phyloP scores from a whole-genome alignment of 2,888 invertebrate genomes.

The Anodontia alba region DNA sequence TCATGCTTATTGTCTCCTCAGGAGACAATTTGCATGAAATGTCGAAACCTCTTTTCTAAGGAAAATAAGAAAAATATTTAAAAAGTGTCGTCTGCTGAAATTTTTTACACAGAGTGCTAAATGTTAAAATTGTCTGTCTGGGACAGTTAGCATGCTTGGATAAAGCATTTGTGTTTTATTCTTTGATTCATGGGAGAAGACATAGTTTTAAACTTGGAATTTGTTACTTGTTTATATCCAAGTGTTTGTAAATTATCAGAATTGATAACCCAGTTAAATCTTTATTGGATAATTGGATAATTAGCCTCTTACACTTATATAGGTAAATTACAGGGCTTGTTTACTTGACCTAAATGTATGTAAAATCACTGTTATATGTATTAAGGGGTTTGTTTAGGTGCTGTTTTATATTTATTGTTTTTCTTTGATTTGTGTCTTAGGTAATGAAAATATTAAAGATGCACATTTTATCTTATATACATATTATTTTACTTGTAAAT shows the following conservation, averaged over 20 bases:
- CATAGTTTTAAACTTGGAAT: not conserved
- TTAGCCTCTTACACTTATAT: not conserved
- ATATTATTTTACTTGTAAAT: too few relatives aligned
- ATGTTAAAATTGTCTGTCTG: constrained; percentile 7
- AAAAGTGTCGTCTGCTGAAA: too few relatives aligned
- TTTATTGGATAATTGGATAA: constrained; percentile 1
- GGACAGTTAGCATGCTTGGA: not conserved
- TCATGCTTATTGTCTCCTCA: too few relatives aligned
- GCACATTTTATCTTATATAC: too few relatives aligned
- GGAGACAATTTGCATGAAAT: too few relatives aligned
- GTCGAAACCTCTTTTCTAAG: too few relatives aligned
- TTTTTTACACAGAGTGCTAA: too few relatives aligned
- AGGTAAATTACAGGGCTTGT: not conserved
- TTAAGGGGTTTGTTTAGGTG: too few relatives aligned
- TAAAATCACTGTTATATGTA: not conserved
- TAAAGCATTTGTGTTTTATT: not conserved
- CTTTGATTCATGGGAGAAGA: not conserved
- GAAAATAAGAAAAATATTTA: too few relatives aligned
- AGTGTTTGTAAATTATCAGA: not conserved
- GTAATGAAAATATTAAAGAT: too few relatives aligned
- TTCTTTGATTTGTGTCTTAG: too few relatives aligned
- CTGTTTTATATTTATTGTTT: too few relatives aligned
- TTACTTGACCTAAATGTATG: constrained; percentile 4
- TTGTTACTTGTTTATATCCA: not conserved
- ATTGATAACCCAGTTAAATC: not conserved